Percentiles rank a stretch among this genome's conserved stretches.
phyloP scores from a whole-genome alignment of 2,888 invertebrate species.

The Hoplodrina blanda region DNA sequence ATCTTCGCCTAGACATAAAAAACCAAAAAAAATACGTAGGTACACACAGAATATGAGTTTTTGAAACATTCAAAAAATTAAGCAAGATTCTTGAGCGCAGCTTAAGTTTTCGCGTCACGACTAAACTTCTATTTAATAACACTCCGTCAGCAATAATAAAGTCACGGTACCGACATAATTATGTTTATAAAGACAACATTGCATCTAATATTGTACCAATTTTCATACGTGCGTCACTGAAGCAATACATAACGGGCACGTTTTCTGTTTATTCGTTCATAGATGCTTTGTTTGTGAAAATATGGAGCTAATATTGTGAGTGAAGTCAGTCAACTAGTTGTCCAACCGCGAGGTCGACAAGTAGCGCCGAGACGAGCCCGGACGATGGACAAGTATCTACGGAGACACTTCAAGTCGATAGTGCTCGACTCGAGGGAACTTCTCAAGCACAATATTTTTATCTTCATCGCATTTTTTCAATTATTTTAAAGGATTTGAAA shows the following conservation, averaged over 20 bases:
- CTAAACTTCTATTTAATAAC: slow-evolving; percentile 5
- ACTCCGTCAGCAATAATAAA: slow-evolving; percentile 32
- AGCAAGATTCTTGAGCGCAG: background rate
- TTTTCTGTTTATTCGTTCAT: slow-evolving; percentile 55
- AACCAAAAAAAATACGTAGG: no score
- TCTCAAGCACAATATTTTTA: slow-evolving; percentile 70
- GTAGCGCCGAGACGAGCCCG: slow-evolving; percentile 44
- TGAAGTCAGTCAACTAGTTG: slow-evolving; percentile 22
- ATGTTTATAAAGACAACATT: slow-evolving; percentile 50
- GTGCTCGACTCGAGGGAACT: slow-evolving; percentile 72
- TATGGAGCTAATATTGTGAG: slow-evolving; percentile 39
- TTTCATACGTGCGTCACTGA: slow-evolving; percentile 49
- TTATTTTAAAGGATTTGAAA: slow-evolving; percentile 46
- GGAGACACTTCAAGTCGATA: slow-evolving; percentile 69
- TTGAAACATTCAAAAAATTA: no score
- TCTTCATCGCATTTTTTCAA: slow-evolving; percentile 57
- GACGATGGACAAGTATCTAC: slow-evolving; percentile 54
- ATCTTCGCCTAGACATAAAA: no score
- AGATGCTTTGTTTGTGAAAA: slow-evolving; percentile 49
- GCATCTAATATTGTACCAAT: slow-evolving; percentile 54
- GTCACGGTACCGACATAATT: slow-evolving; percentile 6
- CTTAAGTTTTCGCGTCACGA: background rate
- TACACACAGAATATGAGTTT: no score
- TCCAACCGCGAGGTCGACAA: slow-evolving; percentile 6
- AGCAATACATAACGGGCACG: slow-evolving; percentile 45